Conservation (phyloP, 2,797 vertebrate species). For the Malurus leucopterus region DNA sequence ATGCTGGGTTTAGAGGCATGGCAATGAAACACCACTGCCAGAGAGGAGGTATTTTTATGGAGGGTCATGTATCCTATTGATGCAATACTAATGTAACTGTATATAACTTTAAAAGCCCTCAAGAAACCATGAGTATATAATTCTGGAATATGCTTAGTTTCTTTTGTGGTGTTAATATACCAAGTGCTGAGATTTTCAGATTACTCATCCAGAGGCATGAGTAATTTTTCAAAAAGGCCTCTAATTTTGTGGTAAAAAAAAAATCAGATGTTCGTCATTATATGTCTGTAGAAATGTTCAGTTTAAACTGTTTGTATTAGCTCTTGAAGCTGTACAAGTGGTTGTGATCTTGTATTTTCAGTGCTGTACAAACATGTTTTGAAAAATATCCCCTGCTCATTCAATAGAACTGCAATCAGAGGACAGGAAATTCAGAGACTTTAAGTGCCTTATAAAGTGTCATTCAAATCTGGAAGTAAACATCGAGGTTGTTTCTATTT, state of each 20-base stretch:
- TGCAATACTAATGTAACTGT: background rate
- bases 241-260: constrained; percentile 14
- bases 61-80: background rate
- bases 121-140: background rate
- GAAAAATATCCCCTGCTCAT: background rate
- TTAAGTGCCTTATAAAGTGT: background rate
- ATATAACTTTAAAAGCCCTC: background rate
- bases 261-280: background rate
- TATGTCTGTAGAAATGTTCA: background rate
- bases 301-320: background rate
- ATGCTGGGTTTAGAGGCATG: background rate
- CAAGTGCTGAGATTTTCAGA: background rate
- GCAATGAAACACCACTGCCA: background rate
- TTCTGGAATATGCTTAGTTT: background rate
- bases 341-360: background rate
- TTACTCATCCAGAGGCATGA: background rate
- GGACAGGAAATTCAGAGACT: background rate
- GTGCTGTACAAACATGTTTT: background rate
- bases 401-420: background rate
- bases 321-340: background rate
- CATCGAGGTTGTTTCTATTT: background rate
- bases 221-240: background rate
- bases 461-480: background rate
- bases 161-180: background rate
- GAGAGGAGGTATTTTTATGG: background rate